phyloP scores from a whole-genome alignment of 2,888 invertebrate genomes.

The Carterocephalus palaemon region DNA sequence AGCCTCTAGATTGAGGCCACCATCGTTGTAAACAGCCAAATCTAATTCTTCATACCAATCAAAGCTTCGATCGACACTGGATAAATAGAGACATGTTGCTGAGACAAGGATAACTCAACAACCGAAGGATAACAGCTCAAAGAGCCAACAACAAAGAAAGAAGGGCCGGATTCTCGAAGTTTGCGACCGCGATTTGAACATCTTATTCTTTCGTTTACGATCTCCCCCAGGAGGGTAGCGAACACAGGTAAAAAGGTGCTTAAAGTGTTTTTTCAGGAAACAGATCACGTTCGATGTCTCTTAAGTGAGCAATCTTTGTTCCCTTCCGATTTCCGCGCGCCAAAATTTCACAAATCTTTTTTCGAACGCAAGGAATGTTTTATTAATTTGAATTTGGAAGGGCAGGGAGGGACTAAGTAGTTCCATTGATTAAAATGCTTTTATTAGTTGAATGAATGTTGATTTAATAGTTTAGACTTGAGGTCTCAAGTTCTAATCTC shows the following conservation, averaged over 20 bases:
- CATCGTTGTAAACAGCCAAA: conserved; percentile 1
- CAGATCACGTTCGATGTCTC: conserved; percentile 73
- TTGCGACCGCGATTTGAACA: conserved; percentile 60
- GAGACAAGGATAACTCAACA: no score
- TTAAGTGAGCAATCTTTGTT: conserved; percentile 75
- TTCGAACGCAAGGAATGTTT: conserved; percentile 19
- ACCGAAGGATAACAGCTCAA: conserved; percentile 11
- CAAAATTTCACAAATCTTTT: conserved; percentile 45
- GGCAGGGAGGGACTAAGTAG: no score
- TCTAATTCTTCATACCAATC: neutral
- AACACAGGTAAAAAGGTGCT: conserved; percentile 40
- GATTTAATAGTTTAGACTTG: no score
- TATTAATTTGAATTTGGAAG: conserved; percentile 18
- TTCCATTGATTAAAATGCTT: no score
- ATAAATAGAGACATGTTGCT: no score
- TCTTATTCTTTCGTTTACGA: conserved; percentile 69
- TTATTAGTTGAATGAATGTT: no score
- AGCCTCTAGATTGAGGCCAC: no score
- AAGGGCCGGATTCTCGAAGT: conserved; percentile 40
- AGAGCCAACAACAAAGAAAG: conserved; percentile 33
- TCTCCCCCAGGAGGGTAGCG: conserved; percentile 45
- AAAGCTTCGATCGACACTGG: no score
- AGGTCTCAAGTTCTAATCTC: no score
- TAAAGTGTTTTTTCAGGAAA: conserved; percentile 65
- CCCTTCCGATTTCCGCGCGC: conserved; percentile 57